Percentiles rank a stretch among this genome's conserved stretches.
Evolutionary conservation across 92 coral and sea anemone species (phyloP).

Genomic region (Palythoa heliodiscus): DNA sequence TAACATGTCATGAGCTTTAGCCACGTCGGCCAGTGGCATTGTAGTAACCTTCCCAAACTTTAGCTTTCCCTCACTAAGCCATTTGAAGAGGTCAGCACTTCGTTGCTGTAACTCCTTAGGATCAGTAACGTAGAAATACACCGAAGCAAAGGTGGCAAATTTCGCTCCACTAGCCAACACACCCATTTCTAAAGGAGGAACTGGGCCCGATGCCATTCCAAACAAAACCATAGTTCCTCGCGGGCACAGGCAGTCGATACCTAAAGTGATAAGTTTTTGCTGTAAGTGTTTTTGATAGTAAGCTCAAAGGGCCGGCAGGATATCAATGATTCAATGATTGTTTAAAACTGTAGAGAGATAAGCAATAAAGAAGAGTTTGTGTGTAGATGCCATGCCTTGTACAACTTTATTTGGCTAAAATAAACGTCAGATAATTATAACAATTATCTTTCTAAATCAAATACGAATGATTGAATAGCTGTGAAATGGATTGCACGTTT

Average conservation of each 20-base stretch:
- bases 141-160: slow-evolving; percentile 58
- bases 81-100: slow-evolving; percentile 60
- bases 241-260: slow-evolving; percentile 68
- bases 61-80: slow-evolving; percentile 70
- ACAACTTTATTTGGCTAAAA: too few species aligned
- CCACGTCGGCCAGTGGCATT: slow-evolving; percentile 64
- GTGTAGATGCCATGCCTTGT: too few species aligned
- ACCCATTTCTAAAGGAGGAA: slow-evolving; percentile 62
- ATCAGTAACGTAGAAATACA: slow-evolving; percentile 55
- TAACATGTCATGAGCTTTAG: slow-evolving; percentile 71
- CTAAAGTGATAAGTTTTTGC: slow-evolving; percentile 1
- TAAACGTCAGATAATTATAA: too few species aligned
- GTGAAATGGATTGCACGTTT: too few species aligned
- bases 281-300: too few species aligned
- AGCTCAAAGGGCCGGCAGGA: too few species aligned
- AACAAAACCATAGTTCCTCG: slow-evolving; percentile 75
- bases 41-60: slow-evolving; percentile 72
- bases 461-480: too few species aligned
- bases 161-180: slow-evolving; percentile 65
- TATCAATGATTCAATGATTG: too few species aligned
- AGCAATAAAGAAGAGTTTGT: too few species aligned
- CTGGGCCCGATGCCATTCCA: slow-evolving; percentile 78
- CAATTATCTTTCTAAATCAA: too few species aligned
- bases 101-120: slow-evolving; percentile 59
- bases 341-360: too few species aligned